Percentiles rank a stretch among this genome's conserved stretches.
Evolutionary conservation across 2,797 vertebrate genomes (phyloP).

Genomic region (Ceyx erithaca): DNA sequence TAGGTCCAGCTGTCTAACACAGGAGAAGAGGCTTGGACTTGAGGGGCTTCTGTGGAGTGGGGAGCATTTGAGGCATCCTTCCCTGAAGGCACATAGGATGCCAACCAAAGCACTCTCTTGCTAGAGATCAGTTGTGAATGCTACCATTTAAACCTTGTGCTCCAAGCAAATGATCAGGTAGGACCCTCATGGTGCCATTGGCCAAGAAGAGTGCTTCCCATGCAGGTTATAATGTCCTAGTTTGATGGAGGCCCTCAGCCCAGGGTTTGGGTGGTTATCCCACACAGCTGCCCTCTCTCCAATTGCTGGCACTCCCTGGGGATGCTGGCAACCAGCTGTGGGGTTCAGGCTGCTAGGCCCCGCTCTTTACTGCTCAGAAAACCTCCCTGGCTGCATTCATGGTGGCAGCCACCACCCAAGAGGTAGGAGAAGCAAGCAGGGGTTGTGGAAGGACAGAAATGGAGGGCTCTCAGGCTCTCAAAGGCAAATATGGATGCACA

Average conservation of each 20-base stretch:
- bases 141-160: neutral
- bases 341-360: neutral
- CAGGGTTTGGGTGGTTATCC: neutral
- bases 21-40: neutral
- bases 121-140: rapidly evolving
- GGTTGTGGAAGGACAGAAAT: neutral
- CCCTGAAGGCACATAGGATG: neutral
- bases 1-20: neutral
- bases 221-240: neutral
- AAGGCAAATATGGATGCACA: rapidly evolving
- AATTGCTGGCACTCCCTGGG: neutral
- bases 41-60: neutral
- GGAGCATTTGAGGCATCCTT: neutral
- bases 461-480: neutral
- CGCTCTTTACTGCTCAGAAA: neutral
- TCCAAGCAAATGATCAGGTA: neutral
- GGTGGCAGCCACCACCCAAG: neutral
- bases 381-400: neutral
- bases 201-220: neutral
- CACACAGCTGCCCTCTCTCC: neutral
- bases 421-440: neutral
- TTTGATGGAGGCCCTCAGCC: neutral
- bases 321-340: neutral
- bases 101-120: neutral
- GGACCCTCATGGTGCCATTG: neutral